Evolutionary conservation across 2,113 vertebrate species (phyloP).

Genomic region (Recurvirostra avosetta): DNA sequence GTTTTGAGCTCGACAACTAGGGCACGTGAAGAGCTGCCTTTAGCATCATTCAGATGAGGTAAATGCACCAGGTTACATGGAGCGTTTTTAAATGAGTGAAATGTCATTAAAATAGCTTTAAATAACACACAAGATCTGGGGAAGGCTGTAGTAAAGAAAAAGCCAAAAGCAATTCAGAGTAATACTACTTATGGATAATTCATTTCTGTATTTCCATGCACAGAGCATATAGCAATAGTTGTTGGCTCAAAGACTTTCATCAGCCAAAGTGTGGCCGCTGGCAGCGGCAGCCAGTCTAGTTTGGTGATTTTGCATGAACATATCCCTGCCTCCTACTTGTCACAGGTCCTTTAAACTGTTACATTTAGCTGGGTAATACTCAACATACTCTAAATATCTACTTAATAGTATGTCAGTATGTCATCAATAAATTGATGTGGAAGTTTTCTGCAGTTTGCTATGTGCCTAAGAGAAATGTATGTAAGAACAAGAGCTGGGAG

Average conservation of each 20-base stretch:
- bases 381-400: background rate
- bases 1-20: slow-evolving; percentile 2
- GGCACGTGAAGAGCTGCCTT: background rate
- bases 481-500: background rate
- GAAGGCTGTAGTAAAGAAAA: background rate
- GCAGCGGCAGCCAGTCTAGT: background rate
- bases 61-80: background rate
- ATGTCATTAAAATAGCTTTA: background rate
- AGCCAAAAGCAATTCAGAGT: background rate
- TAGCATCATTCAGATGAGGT: background rate
- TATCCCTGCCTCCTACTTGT: background rate
- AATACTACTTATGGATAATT: background rate
- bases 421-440: background rate
- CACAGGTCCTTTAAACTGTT: background rate
- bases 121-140: background rate
- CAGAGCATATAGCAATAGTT: background rate
- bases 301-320: background rate
- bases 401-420: background rate
- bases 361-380: background rate
- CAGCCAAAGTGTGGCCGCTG: background rate
- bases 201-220: background rate
- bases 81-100: background rate
- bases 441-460: background rate
- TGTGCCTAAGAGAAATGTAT: rapidly evolving
- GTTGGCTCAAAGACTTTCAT: background rate